A percentile compares a stretch with the other conserved stretches of the same genome.
Evolutionary conservation across 2,888 invertebrate species (phyloP).

Genomic region (Euplagia quadripunctaria): DNA sequence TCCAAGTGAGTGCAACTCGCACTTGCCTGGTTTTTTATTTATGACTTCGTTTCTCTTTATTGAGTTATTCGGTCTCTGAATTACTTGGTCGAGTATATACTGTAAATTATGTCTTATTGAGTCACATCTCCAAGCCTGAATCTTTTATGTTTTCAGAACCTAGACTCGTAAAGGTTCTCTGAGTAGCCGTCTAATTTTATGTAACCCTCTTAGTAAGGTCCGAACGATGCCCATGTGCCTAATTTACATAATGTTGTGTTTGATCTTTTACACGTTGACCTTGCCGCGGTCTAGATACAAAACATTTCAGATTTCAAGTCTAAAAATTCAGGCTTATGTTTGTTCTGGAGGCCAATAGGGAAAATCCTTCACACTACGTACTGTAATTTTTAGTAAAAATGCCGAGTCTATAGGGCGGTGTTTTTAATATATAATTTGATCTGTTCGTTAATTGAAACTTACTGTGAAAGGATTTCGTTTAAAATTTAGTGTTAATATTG

Average conservation of each 20-base stretch:
- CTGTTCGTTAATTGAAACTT: background rate
- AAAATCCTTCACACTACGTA: background rate
- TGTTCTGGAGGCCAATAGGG: background rate
- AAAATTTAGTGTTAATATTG: too few relatives aligned
- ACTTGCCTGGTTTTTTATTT: background rate
- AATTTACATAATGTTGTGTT: slow-evolving; percentile 21
- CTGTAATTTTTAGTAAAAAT: background rate
- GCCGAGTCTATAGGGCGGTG: background rate
- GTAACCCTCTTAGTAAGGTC: slow-evolving; percentile 16
- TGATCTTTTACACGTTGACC: background rate
- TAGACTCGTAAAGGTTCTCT: slow-evolving; percentile 19
- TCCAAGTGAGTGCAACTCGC: too few relatives aligned
- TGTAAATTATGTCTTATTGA: background rate
- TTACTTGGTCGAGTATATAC: background rate
- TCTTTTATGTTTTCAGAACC: background rate
- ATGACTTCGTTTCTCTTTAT: background rate
- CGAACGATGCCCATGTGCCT: slow-evolving; percentile 31
- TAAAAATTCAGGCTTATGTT: background rate
- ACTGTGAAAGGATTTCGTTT: background rate
- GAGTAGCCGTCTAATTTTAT: slow-evolving; percentile 34
- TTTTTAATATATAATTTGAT: background rate
- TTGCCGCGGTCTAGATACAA: background rate
- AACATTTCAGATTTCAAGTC: background rate
- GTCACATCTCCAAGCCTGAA: background rate
- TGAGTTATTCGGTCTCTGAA: background rate